phyloP scores from a whole-genome alignment of 1,140 invertebrate species.

The Drosophila kanapiae region DNA sequence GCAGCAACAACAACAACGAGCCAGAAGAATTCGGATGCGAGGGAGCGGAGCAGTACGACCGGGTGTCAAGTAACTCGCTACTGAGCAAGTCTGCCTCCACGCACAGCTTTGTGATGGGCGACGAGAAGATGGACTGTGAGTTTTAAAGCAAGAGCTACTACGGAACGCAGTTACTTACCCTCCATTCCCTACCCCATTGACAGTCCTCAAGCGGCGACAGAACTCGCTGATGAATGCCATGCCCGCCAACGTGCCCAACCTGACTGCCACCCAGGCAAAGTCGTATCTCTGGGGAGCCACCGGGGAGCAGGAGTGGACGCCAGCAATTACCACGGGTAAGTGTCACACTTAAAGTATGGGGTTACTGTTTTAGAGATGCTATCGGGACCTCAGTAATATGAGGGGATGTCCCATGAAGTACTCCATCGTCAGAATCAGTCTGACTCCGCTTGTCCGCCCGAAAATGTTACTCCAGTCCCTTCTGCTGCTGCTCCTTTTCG shows the following conservation, averaged over 20 bases:
- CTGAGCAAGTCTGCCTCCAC: slow-evolving; percentile 56
- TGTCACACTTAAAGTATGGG: slow-evolving; percentile 37
- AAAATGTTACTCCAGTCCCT: slow-evolving; percentile 39
- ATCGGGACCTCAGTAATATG: slow-evolving; percentile 25
- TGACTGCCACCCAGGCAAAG: slow-evolving; percentile 87
- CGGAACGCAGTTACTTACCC: not conserved
- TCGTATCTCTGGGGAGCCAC: slow-evolving; percentile 95
- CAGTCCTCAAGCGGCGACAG: slow-evolving; percentile 72
- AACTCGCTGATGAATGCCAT: slow-evolving; percentile 65
- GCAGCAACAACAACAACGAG: slow-evolving; percentile 64
- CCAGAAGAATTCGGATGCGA: slow-evolving; percentile 49
- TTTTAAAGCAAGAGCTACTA: not conserved
- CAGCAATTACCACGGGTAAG: slow-evolving; percentile 95
- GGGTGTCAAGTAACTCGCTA: slow-evolving; percentile 63
- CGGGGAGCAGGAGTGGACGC: slow-evolving; percentile 97
- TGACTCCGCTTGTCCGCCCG: not conserved
- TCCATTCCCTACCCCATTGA: not conserved
- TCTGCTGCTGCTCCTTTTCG: slow-evolving; percentile 12
- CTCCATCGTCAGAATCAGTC: not conserved
- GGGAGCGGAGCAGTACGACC: slow-evolving; percentile 61
- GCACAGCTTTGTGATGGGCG: slow-evolving; percentile 50
- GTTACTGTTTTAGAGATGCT: slow-evolving; percentile 43
- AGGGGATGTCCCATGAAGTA: not conserved
- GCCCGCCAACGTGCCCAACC: slow-evolving; percentile 60
- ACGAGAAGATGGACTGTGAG: slow-evolving; percentile 73